phyloP scores from a whole-genome alignment of 2,797 vertebrate species.

The Gambusia yucatana region DNA sequence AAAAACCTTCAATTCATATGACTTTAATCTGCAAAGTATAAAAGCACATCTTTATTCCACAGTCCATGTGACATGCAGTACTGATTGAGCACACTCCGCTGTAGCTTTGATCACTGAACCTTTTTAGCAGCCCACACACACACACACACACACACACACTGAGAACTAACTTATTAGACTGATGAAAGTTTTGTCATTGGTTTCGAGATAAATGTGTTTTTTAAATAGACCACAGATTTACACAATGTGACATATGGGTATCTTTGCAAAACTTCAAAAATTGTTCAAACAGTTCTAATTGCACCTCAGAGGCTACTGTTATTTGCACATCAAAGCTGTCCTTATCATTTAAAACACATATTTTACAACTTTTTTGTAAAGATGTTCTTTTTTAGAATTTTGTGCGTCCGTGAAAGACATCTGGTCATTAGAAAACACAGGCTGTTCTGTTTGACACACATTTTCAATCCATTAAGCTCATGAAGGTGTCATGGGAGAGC shows the following conservation, averaged over 20 bases:
- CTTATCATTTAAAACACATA: not conserved
- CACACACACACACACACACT: not conserved
- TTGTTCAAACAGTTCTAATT: not conserved
- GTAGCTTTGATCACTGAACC: slow-evolving; percentile 5
- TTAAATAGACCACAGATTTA: not conserved
- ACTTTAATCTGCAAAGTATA: slow-evolving; percentile 2
- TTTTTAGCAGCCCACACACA: not conserved
- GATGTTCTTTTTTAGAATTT: slow-evolving; percentile 5
- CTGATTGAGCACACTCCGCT: not conserved
- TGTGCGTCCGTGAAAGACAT: slow-evolving; percentile 7
- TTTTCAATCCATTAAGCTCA: slow-evolving; percentile 55
- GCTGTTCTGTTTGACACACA: slow-evolving; percentile 29
- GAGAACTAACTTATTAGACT: not conserved
- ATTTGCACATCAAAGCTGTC: slow-evolving; percentile 32
- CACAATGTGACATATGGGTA: not conserved
- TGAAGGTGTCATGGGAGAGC: slow-evolving; percentile 49
- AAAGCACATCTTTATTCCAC: not conserved
- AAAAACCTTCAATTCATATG: not conserved
- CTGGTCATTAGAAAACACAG: slow-evolving; percentile 12
- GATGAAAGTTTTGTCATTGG: not conserved
- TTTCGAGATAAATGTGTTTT: not conserved
- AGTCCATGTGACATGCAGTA: slow-evolving; percentile 1
- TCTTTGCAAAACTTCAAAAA: slow-evolving; percentile 3
- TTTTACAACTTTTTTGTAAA: slow-evolving; percentile 9
- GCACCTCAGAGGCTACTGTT: slow-evolving; percentile 4